Base-by-base conservation (phyloP, 2,888 invertebrate genomes). In the Napeogenes inachia region DNA sequence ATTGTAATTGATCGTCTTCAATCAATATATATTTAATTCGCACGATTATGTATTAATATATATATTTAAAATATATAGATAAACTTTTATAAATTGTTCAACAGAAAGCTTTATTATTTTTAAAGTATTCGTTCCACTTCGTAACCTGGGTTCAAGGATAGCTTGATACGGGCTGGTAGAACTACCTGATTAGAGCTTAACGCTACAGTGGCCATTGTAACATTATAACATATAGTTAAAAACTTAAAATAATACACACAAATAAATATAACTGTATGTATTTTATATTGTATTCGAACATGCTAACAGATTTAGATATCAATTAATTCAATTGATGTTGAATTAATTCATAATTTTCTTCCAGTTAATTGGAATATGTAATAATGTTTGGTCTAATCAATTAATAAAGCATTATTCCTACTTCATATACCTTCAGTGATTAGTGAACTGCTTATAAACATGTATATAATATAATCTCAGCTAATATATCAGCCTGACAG, bases 401-500 rank as follows among this genome's bases (percentile, higher is more conserved):
- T 30, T 30, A 21, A 8, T 30, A 5, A 3, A 30, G 6, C 4
- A 12, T 30, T 8, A 5, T 50, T 5, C 2, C 12, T 30, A 30
- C 3, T 13, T 30, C 10, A 21, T 50, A 50, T 21, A 50, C 57
- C 47, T 47, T 47, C 13, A 47, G 56, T 57, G 45, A 33, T 50
- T 58, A 50, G 42, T 13, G 46, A 58, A 33, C 57, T 21, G 21
- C 21, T 35, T 13, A 38, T 46, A 12, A 46, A 35, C 42, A 38
- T 53, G 47, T 47, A 50, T 58, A 38, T 33, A 35, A 47, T 50
- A 50, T 58, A 50, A 58, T 58, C 58, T 38, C 54, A 38, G 61
- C 54, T 57, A 45, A 59, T 67, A 61, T 50, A 65, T 67, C 67
- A 63, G 57, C 50, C 45, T 67, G 67, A 67, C 67, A 67, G 67